These are phyloP conservation scores for Meloe dianella DNA, from an alignment of 2,888 invertebrate genomes.

Conservation along the genomic window DNA sequence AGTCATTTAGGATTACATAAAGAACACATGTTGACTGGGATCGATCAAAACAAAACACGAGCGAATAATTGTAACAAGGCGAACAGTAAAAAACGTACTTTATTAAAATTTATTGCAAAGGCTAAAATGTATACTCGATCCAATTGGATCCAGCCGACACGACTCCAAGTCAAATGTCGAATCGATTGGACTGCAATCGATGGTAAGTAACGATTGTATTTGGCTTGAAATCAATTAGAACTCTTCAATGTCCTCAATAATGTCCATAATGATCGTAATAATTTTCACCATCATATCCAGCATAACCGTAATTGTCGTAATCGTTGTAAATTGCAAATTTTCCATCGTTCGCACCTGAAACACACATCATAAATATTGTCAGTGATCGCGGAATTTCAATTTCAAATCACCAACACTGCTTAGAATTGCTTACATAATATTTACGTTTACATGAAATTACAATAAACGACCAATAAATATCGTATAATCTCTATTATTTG, in stretches of 20 bases:
- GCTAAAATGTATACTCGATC: not conserved
- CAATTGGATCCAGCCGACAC: not conserved
- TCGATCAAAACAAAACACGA: not conserved
- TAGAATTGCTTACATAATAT: slow-evolving; percentile 10
- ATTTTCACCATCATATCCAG: slow-evolving; percentile 45
- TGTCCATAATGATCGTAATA: slow-evolving; percentile 42
- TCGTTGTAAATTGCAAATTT: slow-evolving; percentile 45
- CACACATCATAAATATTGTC: slow-evolving; percentile 14
- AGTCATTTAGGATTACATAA: not conserved
- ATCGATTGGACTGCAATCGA: not conserved
- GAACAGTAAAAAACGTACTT: not conserved
- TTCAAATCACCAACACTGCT: not conserved
- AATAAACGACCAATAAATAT: not conserved
- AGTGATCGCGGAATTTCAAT: slow-evolving; percentile 14
- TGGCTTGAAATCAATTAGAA: slow-evolving; percentile 28
- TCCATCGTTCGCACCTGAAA: slow-evolving; percentile 32
- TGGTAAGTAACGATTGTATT: slow-evolving; percentile 11
- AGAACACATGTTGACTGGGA: not conserved
- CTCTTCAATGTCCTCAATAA: slow-evolving; percentile 26
- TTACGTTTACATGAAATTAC: not conserved
- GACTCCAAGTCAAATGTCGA: not conserved
- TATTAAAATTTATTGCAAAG: not conserved
- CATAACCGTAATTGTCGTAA: slow-evolving; percentile 45
- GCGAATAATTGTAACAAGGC: not conserved
- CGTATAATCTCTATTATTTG: not conserved